A percentile compares a stretch with the other conserved stretches of the same genome.
phyloP scores from a whole-genome alignment of 2,888 invertebrate genomes.

The Agonopterix arenella region DNA sequence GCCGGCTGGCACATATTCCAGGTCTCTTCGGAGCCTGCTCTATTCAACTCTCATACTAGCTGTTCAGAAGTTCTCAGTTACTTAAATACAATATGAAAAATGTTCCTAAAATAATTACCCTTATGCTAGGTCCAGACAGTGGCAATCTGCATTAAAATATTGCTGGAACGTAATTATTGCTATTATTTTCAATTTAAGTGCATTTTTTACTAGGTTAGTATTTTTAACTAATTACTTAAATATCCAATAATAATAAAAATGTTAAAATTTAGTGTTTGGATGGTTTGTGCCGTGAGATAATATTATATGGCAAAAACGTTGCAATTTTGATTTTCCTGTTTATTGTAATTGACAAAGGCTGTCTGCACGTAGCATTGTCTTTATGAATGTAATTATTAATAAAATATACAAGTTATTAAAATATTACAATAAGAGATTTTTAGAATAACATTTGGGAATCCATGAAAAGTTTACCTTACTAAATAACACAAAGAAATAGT shows the following conservation, averaged over 20 bases:
- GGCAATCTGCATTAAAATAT: slow-evolving; percentile 19
- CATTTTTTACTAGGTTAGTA: neutral
- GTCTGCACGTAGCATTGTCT: slow-evolving; percentile 51
- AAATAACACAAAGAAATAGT: slow-evolving; percentile 2
- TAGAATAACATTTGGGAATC: slow-evolving; percentile 1
- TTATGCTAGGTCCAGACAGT: slow-evolving; percentile 58
- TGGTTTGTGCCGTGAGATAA: slow-evolving; percentile 25
- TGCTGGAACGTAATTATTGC: slow-evolving; percentile 5
- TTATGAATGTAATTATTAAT: neutral
- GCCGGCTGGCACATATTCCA: slow-evolving; percentile 54
- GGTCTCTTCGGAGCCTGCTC: slow-evolving; percentile 44
- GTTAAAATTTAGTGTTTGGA: slow-evolving; percentile 3
- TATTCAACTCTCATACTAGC: slow-evolving; percentile 38
- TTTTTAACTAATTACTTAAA: slow-evolving; percentile 1
- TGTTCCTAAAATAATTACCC: slow-evolving; percentile 40
- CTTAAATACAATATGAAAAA: slow-evolving; percentile 35
- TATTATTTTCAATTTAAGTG: slow-evolving; percentile 4
- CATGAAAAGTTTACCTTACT: slow-evolving; percentile 6
- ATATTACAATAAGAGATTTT: neutral
- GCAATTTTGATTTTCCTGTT: slow-evolving; percentile 40
- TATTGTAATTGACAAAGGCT: slow-evolving; percentile 43
- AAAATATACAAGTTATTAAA: neutral
- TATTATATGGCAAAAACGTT: slow-evolving; percentile 32
- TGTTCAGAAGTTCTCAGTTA: slow-evolving; percentile 51
- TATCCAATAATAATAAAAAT: slow-evolving; percentile 5